Evolutionary conservation across 2,888 invertebrate genomes (phyloP).

Genomic region (Microctonus aethiopoides): DNA sequence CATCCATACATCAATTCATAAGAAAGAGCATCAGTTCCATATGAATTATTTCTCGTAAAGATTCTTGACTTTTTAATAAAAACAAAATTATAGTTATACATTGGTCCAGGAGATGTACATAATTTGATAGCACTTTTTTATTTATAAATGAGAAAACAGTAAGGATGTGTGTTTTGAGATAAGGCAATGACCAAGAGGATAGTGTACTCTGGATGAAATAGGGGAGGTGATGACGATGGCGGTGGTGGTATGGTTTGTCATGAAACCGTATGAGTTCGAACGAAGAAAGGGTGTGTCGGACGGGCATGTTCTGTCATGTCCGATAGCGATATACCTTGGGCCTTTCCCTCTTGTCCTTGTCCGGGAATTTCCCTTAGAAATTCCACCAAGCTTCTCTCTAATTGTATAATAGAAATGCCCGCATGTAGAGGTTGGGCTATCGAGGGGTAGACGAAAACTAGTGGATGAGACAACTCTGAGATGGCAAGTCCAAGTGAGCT

Average conservation of each 20-base stretch:
- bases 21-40: too few relatives aligned
- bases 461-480: conserved; percentile 28
- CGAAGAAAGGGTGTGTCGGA: conserved; percentile 68
- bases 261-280: conserved; percentile 59
- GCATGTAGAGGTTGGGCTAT: conserved; percentile 48
- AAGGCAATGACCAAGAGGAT: conserved; percentile 50
- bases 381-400: conserved; percentile 58
- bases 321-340: conserved; percentile 65
- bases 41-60: too few relatives aligned
- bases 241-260: background rate
- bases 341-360: conserved; percentile 51
- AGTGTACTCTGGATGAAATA: conserved; percentile 5
- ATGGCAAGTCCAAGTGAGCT: conserved; percentile 23
- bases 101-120: conserved; percentile 9
- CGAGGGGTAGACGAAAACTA: conserved; percentile 8
- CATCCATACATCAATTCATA: too few relatives aligned
- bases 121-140: background rate
- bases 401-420: conserved; percentile 67
- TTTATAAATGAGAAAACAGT: background rate
- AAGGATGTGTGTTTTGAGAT: conserved; percentile 57
- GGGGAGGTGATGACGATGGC: background rate
- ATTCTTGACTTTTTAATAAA: too few relatives aligned
- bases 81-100: background rate
- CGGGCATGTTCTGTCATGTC: conserved; percentile 66
- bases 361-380: conserved; percentile 54